These are phyloP conservation scores for Athalia cordata DNA, from an alignment of 2,888 invertebrate species.

Conservation along the genomic window DNA sequence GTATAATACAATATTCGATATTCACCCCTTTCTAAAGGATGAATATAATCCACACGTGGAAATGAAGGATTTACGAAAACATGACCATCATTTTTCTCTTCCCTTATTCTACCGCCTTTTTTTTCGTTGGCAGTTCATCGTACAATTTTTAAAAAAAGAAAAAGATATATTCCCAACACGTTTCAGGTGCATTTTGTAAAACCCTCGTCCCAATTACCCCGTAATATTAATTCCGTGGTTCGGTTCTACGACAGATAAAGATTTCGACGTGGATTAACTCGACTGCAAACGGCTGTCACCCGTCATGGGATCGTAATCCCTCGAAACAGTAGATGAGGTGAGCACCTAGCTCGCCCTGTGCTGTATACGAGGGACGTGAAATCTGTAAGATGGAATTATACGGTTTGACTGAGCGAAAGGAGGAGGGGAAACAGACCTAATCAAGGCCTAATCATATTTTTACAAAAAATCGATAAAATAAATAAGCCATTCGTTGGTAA, in stretches of 20 bases:
- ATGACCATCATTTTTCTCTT: no score
- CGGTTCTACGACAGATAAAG: neutral
- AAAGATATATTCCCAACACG: no score
- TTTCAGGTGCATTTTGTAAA: no score
- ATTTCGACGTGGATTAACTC: conserved; percentile 7
- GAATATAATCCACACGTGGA: conserved; percentile 2
- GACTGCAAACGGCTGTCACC: conserved; percentile 19
- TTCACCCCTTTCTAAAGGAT: neutral
- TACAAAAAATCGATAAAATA: conserved; percentile 54
- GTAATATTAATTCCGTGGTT: no score
- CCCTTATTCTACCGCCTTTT: no score
- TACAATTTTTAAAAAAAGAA: neutral
- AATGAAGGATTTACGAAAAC: neutral
- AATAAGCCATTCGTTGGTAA: conserved; percentile 58
- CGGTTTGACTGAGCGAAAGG: neutral
- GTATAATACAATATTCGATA: conserved; percentile 10
- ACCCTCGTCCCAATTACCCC: no score
- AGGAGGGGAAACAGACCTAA: no score
- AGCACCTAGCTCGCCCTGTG: no score
- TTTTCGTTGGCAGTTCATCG: neutral
- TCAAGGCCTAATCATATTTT: no score
- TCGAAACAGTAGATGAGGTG: conserved; percentile 2
- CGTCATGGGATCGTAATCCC: conserved; percentile 55
- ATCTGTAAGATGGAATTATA: conserved; percentile 56
- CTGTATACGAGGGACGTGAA: conserved; percentile 52